Evolutionary conservation across 2,888 invertebrate genomes (phyloP).

Genomic region (Macropis europaea): DNA sequence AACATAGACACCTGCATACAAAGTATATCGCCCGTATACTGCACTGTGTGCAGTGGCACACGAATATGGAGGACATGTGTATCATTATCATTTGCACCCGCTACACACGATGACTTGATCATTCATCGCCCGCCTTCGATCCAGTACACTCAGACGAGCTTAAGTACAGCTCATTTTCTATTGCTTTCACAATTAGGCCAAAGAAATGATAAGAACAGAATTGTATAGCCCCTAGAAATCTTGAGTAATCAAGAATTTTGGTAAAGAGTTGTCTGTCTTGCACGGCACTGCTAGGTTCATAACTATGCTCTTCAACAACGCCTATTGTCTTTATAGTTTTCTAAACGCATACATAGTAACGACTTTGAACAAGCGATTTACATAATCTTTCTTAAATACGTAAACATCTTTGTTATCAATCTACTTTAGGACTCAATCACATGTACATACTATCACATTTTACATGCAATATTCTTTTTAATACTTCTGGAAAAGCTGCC

Average conservation of each 20-base stretch:
- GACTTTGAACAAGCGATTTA: constrained; percentile 19
- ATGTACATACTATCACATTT: constrained; percentile 30
- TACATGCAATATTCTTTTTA: constrained; percentile 4
- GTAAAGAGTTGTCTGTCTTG: background rate
- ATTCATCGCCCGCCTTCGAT: background rate
- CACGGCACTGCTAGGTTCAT: constrained; percentile 5
- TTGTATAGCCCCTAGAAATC: no score
- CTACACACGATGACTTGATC: background rate
- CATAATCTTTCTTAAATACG: constrained; percentile 10
- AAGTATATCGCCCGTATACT: constrained; percentile 3
- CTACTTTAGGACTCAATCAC: constrained; percentile 21
- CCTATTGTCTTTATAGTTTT: constrained; percentile 29
- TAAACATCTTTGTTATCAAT: constrained; percentile 5
- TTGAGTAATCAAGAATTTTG: no score
- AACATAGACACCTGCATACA: constrained; percentile 12
- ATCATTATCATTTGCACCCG: background rate
- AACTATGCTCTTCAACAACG: constrained; percentile 26
- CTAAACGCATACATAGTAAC: constrained; percentile 20
- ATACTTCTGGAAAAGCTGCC: background rate
- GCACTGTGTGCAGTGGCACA: background rate
- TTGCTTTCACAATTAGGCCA: constrained; percentile 21
- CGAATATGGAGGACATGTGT: background rate
- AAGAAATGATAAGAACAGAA: no score
- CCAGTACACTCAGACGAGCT: background rate
- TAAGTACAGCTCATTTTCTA: constrained; percentile 12